Percentiles rank a stretch among this genome's conserved stretches.
These are phyloP conservation scores for Hesperia comma DNA, from an alignment of 2,888 invertebrate species.

Conservation along the genomic window DNA sequence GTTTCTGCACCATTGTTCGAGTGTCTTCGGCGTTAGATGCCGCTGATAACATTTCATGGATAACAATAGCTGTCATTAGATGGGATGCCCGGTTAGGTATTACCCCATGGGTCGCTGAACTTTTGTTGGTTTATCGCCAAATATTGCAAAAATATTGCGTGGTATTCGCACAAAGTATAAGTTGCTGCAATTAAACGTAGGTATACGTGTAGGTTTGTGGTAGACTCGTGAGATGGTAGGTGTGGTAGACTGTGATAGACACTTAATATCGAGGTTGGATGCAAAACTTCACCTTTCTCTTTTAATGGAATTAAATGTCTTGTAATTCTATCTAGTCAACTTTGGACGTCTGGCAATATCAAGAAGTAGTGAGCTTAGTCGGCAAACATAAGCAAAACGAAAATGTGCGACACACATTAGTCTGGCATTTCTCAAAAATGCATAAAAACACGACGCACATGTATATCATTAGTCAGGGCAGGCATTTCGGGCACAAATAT, in stretches of 20 bases:
- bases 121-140: conserved; percentile 39
- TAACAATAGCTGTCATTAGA: conserved; percentile 42
- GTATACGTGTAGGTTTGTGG: no score
- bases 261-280: no score
- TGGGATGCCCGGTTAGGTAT: conserved; percentile 37
- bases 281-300: no score
- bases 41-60: conserved; percentile 44
- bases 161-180: no score
- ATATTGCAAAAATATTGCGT: conserved; percentile 7
- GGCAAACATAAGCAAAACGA: conserved; percentile 44
- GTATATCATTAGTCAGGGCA: conserved; percentile 76
- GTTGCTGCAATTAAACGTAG: no score
- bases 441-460: conserved; percentile 64
- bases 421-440: conserved; percentile 47
- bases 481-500: conserved; percentile 70
- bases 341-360: no score
- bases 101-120: conserved; percentile 25
- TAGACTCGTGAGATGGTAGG: no score
- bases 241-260: no score
- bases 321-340: no score
- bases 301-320: no score
- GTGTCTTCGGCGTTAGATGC: conserved; percentile 48
- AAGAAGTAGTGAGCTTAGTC: no score
- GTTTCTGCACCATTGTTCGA: conserved; percentile 57
- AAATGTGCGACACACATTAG: conserved; percentile 52